Conservation (phyloP, 2,797 vertebrate genomes). For the Gouania willdenowi region DNA sequence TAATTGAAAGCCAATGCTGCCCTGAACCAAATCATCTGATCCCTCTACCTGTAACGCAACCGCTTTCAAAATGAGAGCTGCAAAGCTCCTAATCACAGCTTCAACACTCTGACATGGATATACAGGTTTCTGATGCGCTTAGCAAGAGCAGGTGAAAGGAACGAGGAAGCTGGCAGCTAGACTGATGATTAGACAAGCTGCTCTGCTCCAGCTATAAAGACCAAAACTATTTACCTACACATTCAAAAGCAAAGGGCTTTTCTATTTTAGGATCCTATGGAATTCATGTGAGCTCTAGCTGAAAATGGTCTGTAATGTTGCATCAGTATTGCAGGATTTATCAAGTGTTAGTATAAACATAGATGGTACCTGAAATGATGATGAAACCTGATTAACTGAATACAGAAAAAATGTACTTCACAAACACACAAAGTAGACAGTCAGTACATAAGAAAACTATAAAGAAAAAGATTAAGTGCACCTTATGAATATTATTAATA, state of each 20-base stretch:
- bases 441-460: too few species aligned
- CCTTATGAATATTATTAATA: too few species aligned
- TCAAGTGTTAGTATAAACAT: too few species aligned
- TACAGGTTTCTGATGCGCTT: conserved; percentile 19
- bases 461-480: too few species aligned
- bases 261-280: conserved; percentile 31
- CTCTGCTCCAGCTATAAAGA: conserved; percentile 8
- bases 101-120: conserved; percentile 9
- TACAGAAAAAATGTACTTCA: too few species aligned
- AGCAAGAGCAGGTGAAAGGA: conserved; percentile 14
- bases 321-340: too few species aligned
- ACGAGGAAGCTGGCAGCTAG: conserved; percentile 26
- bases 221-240: conserved; percentile 1
- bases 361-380: too few species aligned
- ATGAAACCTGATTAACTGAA: too few species aligned
- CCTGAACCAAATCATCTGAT: conserved; percentile 29
- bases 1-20: conserved; percentile 28
- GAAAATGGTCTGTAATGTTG: too few species aligned
- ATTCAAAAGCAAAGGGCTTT: not conserved
- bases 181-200: conserved; percentile 19
- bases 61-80: conserved; percentile 25
- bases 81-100: conserved; percentile 34
- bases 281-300: conserved; percentile 39
- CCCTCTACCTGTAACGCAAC: conserved; percentile 29
- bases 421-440: too few species aligned